Percentiles rank a stretch among this genome's conserved stretches.
These are phyloP conservation scores for Steromphala cineraria DNA, from an alignment of 2,888 invertebrate genomes.

Conservation along the genomic window DNA sequence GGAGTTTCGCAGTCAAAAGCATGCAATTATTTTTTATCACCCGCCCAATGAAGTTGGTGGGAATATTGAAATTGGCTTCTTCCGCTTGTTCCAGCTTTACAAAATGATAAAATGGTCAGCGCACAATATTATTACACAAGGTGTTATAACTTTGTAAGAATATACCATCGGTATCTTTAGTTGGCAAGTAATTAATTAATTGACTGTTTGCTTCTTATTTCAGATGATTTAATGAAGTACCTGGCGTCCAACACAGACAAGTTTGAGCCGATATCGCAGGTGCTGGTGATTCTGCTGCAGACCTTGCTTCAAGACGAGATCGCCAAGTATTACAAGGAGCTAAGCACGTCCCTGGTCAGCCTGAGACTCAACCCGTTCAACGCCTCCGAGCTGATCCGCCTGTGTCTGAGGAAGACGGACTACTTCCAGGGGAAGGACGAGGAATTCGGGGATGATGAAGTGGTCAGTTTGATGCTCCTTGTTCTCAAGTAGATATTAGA, in stretches of 20 bases:
- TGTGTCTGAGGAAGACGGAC: constrained; percentile 69
- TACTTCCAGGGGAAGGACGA: constrained; percentile 46
- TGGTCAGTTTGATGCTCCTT: constrained; percentile 43
- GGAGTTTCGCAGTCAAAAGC: too few relatives aligned
- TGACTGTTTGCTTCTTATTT: constrained; percentile 28
- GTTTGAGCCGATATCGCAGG: constrained; percentile 64
- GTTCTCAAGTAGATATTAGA: neutral
- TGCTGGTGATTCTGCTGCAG: constrained; percentile 69
- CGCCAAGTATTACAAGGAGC: constrained; percentile 71
- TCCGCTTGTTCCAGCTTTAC: too few relatives aligned
- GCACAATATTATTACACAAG: too few relatives aligned
- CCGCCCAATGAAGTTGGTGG: too few relatives aligned
- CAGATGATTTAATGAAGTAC: constrained; percentile 69
- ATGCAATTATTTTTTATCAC: too few relatives aligned
- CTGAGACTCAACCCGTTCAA: constrained; percentile 71
- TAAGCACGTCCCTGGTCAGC: constrained; percentile 64
- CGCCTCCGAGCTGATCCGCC: constrained; percentile 68
- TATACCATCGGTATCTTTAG: neutral
- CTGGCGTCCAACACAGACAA: constrained; percentile 63
- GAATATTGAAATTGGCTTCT: too few relatives aligned
- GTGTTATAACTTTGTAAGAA: too few relatives aligned
- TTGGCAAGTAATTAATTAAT: too few relatives aligned
- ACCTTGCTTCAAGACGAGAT: constrained; percentile 73
- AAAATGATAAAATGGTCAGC: too few relatives aligned
- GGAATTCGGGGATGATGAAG: constrained; percentile 48